Conservation (phyloP, 2,888 invertebrate genomes). For the Iphiclides podalirius region DNA sequence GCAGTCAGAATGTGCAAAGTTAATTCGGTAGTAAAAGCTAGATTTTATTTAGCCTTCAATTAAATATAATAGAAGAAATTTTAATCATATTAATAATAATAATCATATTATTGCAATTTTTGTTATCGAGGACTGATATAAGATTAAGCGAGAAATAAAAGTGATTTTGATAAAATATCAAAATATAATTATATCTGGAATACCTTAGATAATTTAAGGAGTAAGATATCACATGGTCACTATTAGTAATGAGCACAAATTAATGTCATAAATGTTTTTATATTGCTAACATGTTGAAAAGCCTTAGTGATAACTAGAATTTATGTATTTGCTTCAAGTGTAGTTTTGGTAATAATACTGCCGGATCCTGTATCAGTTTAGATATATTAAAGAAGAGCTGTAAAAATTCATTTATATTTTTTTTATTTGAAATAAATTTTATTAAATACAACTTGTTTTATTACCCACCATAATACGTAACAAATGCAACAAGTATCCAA, state of each 20-base stretch:
- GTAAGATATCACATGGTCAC: neutral
- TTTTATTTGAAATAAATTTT: constrained; percentile 50
- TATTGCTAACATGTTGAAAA: neutral
- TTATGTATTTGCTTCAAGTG: no score
- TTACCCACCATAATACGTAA: no score
- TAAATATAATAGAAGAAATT: neutral
- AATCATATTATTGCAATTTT: neutral
- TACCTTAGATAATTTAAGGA: neutral
- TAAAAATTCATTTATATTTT: constrained; percentile 65
- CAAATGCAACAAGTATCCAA: no score
- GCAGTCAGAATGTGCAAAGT: neutral
- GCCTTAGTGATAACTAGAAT: neutral
- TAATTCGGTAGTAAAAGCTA: neutral
- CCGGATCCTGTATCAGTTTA: constrained; percentile 18
- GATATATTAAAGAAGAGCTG: constrained; percentile 40
- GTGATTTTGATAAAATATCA: neutral
- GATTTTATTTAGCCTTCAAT: neutral
- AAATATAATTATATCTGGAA: neutral
- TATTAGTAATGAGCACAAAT: neutral
- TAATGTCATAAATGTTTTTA: neutral
- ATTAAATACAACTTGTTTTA: constrained; percentile 37
- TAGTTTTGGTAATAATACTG: neutral
- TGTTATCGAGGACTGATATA: neutral
- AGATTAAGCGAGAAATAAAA: neutral
- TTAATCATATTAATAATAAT: no score